These are phyloP conservation scores for Pseudomyrmex concolor DNA, from an alignment of 1,140 invertebrate species.

Conservation along the genomic window DNA sequence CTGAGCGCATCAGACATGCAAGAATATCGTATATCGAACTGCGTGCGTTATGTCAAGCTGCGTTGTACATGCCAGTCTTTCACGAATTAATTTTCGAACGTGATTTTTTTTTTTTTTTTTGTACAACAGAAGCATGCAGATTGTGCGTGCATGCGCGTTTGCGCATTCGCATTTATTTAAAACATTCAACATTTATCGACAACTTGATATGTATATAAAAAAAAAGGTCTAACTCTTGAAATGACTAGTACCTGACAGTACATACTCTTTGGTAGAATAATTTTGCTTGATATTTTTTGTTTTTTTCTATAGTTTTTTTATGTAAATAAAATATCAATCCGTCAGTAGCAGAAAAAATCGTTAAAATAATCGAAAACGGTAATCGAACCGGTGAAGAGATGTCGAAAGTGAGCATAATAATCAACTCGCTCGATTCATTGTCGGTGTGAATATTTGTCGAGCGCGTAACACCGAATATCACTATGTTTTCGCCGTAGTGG, in stretches of 20 bases:
- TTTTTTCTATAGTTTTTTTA: slow-evolving; percentile 34
- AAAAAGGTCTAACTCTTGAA: slow-evolving; percentile 2
- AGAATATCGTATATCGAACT: too few relatives aligned
- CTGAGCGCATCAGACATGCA: too few relatives aligned
- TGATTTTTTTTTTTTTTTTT: background rate
- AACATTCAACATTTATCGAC: slow-evolving; percentile 28
- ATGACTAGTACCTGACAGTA: slow-evolving; percentile 47
- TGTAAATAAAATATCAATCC: slow-evolving; percentile 56
- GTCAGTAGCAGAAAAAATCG: slow-evolving; percentile 47
- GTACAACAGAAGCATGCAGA: too few relatives aligned
- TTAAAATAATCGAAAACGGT: slow-evolving; percentile 37
- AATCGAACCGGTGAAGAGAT: slow-evolving; percentile 48
- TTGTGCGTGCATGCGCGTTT: too few relatives aligned
- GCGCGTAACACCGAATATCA: background rate
- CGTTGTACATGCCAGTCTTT: background rate
- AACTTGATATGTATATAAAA: slow-evolving; percentile 28
- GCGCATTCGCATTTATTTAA: background rate
- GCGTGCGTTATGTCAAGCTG: background rate
- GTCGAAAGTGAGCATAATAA: slow-evolving; percentile 31
- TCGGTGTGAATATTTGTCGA: slow-evolving; percentile 31
- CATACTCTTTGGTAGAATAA: slow-evolving; percentile 22
- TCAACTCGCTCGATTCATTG: slow-evolving; percentile 28
- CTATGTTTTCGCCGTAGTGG: background rate
- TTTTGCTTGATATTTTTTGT: background rate
- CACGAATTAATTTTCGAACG: background rate